These are phyloP conservation scores for Heliconius cydno DNA, from an alignment of 2,888 invertebrate species.

Conservation along the genomic window DNA sequence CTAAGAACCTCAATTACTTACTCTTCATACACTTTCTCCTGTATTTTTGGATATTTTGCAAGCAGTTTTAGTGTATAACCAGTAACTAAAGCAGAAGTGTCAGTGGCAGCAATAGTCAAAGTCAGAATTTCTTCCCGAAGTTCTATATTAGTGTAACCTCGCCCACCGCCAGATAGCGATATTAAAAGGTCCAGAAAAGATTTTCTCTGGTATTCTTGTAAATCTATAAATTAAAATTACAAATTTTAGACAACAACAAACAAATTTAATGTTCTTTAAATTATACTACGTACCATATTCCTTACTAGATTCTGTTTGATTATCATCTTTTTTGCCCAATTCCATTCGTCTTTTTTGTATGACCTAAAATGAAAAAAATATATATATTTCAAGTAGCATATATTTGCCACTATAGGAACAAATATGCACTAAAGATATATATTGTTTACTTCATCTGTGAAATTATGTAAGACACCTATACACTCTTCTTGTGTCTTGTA, in stretches of 20 bases:
- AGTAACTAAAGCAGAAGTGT: constrained; percentile 75
- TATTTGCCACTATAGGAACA: background rate
- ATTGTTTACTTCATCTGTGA: constrained; percentile 76
- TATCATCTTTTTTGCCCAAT: constrained; percentile 54
- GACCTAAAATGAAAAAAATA: constrained; percentile 55
- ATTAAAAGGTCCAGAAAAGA: constrained; percentile 83
- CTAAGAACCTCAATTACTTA: constrained; percentile 56
- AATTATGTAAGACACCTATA: constrained; percentile 82
- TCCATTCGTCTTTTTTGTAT: constrained; percentile 64
- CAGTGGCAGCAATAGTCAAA: constrained; percentile 82
- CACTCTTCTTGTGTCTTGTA: constrained; percentile 79
- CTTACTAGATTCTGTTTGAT: constrained; percentile 58
- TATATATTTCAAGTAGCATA: constrained; percentile 1
- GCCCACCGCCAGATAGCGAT: constrained; percentile 74
- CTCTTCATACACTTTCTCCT: constrained; percentile 75
- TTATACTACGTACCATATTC: constrained; percentile 61
- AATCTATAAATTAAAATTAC: constrained; percentile 55
- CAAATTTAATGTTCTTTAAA: background rate
- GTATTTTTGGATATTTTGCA: constrained; percentile 74
- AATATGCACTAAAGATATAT: background rate
- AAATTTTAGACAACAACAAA: background rate
- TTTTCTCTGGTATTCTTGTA: constrained; percentile 66
- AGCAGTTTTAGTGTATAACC: constrained; percentile 74
- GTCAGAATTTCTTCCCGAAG: constrained; percentile 84
- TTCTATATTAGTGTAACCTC: constrained; percentile 79